Evolutionary conservation across 2,113 vertebrate species (phyloP), one percentile per base, ranked within the genome.

Genomic region (Rhipidura dahli): DNA sequence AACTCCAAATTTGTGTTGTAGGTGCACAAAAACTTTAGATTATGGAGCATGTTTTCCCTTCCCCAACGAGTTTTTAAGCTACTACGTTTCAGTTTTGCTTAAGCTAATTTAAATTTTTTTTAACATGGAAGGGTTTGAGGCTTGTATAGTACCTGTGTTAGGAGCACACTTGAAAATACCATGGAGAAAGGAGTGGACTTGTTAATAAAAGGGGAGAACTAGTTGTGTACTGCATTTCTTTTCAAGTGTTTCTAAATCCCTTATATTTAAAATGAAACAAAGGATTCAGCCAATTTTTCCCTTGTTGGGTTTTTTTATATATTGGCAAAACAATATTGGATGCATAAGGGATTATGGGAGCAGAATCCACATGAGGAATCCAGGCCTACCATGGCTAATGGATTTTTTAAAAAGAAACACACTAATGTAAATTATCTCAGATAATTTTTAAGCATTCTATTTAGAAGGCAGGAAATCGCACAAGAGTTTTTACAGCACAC

Each of bases 361-460:
- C 13, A 90, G 24, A 78, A 92, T 49, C 15, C 50, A 77, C 7
- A 28, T 5, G 17, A 88, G 13, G 45, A 76, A 95, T 83, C 53
- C 51, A 65, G 54, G 44, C 6, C 35, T 75, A 80, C 18, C 28
- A 59, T 0, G 4, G 13, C 13, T 86, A 92, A 88, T 35, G 19
- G 33, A 44, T 61, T 79, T 76, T 59, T 70, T 22, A 4, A 33
- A 59, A 84, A 63, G 37, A 83, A 83, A 42, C 37, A 33, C 31
- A 15, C 31, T 72, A 44, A 63, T 83, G 42, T 54, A 79, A 89
- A 87, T 73, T 77, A 56, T 76, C 37, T 54, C 51, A 56, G 50
- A 57, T 92, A 82, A 87, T 88, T 89, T 95, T 69, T 84, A 91
- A 93, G 39, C 33, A 40, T 59, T 91, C 63, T 80, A 44, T 79